phyloP scores from a whole-genome alignment of 2,113 vertebrate species.

The Copsychus sechellarum region DNA sequence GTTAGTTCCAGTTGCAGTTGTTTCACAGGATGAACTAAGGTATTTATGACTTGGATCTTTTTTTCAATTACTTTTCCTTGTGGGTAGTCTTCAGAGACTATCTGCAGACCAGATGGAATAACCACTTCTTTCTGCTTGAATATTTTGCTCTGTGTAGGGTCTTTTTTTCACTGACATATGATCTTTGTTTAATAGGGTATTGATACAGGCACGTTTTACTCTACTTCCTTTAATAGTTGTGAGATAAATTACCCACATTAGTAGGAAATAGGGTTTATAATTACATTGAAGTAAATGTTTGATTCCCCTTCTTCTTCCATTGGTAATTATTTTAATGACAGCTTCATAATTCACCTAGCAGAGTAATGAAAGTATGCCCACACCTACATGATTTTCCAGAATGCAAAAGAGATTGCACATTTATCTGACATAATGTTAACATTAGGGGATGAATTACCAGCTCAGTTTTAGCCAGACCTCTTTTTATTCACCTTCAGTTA shows the following conservation, averaged over 20 bases:
- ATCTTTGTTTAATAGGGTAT: background rate
- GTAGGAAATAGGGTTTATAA: constrained; percentile 18
- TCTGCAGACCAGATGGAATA: background rate
- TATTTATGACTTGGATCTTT: background rate
- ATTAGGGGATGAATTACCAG: background rate
- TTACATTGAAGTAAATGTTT: constrained; percentile 31
- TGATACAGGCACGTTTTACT: background rate
- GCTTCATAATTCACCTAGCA: background rate
- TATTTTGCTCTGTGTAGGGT: background rate
- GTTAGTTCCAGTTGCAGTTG: background rate
- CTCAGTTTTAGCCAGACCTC: background rate
- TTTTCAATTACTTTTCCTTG: background rate
- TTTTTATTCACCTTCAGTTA: constrained; percentile 1
- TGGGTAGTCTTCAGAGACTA: background rate
- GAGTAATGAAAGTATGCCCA: background rate
- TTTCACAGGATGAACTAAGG: background rate
- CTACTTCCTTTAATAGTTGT: background rate
- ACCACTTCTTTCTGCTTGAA: background rate
- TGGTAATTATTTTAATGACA: constrained; percentile 49
- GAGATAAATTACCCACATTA: constrained; percentile 18
- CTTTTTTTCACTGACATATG: background rate
- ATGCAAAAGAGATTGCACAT: background rate
- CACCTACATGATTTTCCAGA: background rate
- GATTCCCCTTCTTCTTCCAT: constrained; percentile 19
- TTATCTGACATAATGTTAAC: constrained; percentile 36